A percentile compares a stretch with the other conserved stretches of the same genome.
Evolutionary conservation across 2,797 vertebrate genomes (phyloP).

Genomic region (Hydrolagus colliei): DNA sequence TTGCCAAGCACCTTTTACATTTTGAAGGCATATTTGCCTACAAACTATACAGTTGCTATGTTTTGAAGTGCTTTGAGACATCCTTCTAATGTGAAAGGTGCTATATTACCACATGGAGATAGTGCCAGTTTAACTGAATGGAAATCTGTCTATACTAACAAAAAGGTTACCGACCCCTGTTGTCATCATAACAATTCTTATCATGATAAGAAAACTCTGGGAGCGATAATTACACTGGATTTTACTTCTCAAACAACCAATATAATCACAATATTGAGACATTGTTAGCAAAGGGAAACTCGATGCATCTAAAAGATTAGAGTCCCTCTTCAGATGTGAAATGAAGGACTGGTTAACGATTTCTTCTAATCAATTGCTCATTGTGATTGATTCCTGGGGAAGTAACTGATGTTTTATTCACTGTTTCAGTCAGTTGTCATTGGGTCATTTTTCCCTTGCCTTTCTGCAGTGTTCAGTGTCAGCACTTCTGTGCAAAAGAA

Average conservation of each 20-base stretch:
- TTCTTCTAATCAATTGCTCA: constrained; percentile 28
- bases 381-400: constrained; percentile 15
- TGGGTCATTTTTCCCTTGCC: constrained; percentile 4
- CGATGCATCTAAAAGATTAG: constrained; percentile 16
- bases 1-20: too few species aligned
- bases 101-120: too few species aligned
- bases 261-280: constrained; percentile 28
- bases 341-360: constrained; percentile 23
- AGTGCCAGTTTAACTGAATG: too few species aligned
- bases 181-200: not conserved
- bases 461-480: constrained; percentile 21
- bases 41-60: too few species aligned
- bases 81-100: too few species aligned
- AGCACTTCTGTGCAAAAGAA: constrained; percentile 9
- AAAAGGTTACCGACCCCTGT: not conserved
- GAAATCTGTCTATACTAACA: too few species aligned
- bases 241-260: constrained; percentile 6
- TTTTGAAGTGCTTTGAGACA: too few species aligned
- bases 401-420: constrained; percentile 32
- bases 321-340: constrained; percentile 7
- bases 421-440: constrained; percentile 11
- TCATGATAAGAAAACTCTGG: not conserved
- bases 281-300: not conserved
- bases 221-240: not conserved
- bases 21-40: too few species aligned